Evolutionary conservation across 1,140 invertebrate species (phyloP), one percentile per base, ranked within the genome.

Genomic region (Chrysopa pallens): DNA sequence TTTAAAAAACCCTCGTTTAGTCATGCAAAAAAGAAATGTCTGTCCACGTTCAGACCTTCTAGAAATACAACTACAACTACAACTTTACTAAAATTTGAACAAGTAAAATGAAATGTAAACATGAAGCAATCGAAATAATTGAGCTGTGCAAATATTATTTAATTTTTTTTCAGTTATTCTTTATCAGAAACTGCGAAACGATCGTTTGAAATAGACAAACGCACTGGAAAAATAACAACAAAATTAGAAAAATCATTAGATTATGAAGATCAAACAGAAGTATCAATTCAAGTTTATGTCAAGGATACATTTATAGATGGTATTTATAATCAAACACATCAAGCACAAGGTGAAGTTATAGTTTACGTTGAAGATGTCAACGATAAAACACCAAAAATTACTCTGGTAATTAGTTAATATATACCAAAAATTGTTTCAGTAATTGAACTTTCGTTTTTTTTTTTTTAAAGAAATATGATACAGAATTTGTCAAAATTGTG

Each of bases 311-410:
- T 66, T 8, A 49, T 56, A 6, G 56, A 55, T 0, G 39, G 14
- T 8, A 29, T 23, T 23, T 23, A 28, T 6, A 42, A 47, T n/a
- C 46, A 43, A 14, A 54, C 55, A 48, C 63, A 74, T 51, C 64
- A 53, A 11, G 55, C 59, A 1, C 69, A 61, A 12, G 58, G 65
- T 4, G 66, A 68, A 40, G 48, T 75, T 6, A 59, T 59, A 8
- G 68, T 75, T 6, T 58, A 61, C 39, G 53, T 75, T 0, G 48
- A 56, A 1, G 72, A 74, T 50, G 62, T 73, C 42, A 74, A 75
- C 52, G 72, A 74, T 46, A 67, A 68, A 29, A 65, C 66, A 4
- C 73, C 73, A 8, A 61, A 56, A 17, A 55, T 73, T 29, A 47
- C 45, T 42, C 49, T 62, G 55, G 63, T 67, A 55, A 58, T 49